Evolutionary conservation across 2,888 invertebrate genomes (phyloP).

Genomic region (Epinotia nisella): DNA sequence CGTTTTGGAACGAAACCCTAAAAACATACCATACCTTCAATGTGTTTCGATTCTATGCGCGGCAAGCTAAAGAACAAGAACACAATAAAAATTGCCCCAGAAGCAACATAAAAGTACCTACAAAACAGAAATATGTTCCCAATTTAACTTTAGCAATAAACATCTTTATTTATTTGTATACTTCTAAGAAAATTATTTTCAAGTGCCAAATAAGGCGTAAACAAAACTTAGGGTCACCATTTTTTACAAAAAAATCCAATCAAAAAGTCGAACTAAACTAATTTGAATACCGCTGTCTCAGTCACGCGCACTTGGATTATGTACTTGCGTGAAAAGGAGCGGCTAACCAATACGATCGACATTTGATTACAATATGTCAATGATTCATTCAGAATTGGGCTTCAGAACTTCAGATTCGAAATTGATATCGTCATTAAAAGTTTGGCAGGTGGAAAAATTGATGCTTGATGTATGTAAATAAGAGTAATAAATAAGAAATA

Average conservation of each 20-base stretch:
- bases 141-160: conserved; percentile 15
- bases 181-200: background rate
- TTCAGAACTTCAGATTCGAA: conserved; percentile 5
- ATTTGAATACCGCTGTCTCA: background rate
- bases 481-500: background rate
- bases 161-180: background rate
- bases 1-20: too few species aligned
- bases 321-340: background rate
- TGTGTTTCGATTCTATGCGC: too few species aligned
- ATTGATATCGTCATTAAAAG: conserved; percentile 30
- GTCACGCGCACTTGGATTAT: background rate
- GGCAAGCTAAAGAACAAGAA: too few species aligned
- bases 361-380: background rate
- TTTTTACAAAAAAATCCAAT: background rate
- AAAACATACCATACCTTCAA: too few species aligned
- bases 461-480: background rate
- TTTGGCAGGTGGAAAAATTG: conserved; percentile 5
- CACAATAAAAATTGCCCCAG: too few species aligned
- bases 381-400: background rate
- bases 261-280: background rate
- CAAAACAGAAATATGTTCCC: background rate
- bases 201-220: conserved; percentile 1
- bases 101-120: background rate
- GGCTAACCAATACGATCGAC: background rate
- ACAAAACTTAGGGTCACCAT: background rate